A percentile compares a stretch with the other conserved stretches of the same genome.
Conservation (phyloP, 1,140 invertebrate genomes). For the Ladona fulva region DNA sequence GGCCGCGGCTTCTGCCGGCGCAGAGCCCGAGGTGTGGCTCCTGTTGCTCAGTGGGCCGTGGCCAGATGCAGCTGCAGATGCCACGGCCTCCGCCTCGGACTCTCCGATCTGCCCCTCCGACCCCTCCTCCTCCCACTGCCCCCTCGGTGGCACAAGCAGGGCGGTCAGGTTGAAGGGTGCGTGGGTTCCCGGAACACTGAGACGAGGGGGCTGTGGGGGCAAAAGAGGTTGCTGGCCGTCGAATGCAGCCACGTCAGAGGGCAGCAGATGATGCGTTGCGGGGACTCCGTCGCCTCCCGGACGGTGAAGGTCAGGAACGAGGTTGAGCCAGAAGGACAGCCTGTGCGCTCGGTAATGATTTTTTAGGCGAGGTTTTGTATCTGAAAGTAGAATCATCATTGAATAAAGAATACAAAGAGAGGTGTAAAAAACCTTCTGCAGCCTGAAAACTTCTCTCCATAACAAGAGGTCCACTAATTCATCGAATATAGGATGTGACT, state of each 20-base stretch:
- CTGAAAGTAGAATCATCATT: too few species aligned
- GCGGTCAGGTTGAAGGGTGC: constrained; percentile 6
- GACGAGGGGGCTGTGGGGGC: not conserved
- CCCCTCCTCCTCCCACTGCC: not conserved
- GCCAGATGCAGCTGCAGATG: constrained; percentile 30
- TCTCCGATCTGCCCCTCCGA: not conserved
- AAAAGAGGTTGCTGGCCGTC: not conserved
- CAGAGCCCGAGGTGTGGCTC: constrained; percentile 21
- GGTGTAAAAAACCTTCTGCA: too few species aligned
- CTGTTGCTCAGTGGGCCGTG: constrained; percentile 25
- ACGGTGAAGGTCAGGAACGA: constrained; percentile 91
- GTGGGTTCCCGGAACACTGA: constrained; percentile 15
- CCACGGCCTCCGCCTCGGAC: constrained; percentile 25
- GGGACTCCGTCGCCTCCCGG: constrained; percentile 77
- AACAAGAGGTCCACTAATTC: too few species aligned
- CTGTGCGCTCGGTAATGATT: constrained; percentile 91
- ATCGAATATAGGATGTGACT: too few species aligned
- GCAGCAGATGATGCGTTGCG: constrained; percentile 73
- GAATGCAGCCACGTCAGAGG: constrained; percentile 53
- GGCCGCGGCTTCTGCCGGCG: constrained; percentile 31
- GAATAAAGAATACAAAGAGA: too few species aligned
- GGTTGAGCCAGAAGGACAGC: constrained; percentile 91
- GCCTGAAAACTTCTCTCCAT: too few species aligned
- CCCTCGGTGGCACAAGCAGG: not conserved
- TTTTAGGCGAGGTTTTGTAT: constrained; percentile 78